Base-by-base conservation (phyloP, 2,888 invertebrate species). In the Melanotus villosus region DNA sequence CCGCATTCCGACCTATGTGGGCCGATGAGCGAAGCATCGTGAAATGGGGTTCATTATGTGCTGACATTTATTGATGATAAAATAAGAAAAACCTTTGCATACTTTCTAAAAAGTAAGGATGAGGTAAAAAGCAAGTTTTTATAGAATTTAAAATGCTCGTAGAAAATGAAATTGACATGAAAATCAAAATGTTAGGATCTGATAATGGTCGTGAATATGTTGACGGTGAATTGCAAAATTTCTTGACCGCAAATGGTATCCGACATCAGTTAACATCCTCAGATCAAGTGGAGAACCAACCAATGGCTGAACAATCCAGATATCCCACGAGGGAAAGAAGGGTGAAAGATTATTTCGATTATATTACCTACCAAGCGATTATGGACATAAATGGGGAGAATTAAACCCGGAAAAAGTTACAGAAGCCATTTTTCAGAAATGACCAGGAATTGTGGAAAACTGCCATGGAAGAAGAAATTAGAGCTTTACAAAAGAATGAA, bases 1-100 rank as follows among this genome's bases (percentile, higher is more conserved):
- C 59, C 83, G 1, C 82, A 83, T 57, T 65, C 80, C 1, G 82
- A 83, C 66, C 56, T 83, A 2, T 81, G 81, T 68, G 82, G 82
- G 32, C 79, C 81, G n/a, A 80, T 83, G 81, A 77, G 80, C 58
- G 70, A 62, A 1, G 12, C 47, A 7, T 83, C 83, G 0, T 65
- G 75, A 4, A 80, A 80, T 4, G 79, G 80, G 14, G 73, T 75
- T 0, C 79, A 72, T 54, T 83, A 84, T 74, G 80, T 82, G 58
- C 59, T 82, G 10, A 79, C 79, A 0, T 81, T 84, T 38, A 77
- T 80, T 43, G 84, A 84, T 77, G 81, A 82, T 70, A 72, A 75
- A 65, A 66, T 62, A 2, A 52, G 56, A 43, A 69, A 65, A 45
- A 43, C 9, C 2, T 43, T 43, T 43, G 41, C 10, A 43, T 43